phyloP scores from a whole-genome alignment of 2,797 vertebrate genomes.

The Psittacula echo region DNA sequence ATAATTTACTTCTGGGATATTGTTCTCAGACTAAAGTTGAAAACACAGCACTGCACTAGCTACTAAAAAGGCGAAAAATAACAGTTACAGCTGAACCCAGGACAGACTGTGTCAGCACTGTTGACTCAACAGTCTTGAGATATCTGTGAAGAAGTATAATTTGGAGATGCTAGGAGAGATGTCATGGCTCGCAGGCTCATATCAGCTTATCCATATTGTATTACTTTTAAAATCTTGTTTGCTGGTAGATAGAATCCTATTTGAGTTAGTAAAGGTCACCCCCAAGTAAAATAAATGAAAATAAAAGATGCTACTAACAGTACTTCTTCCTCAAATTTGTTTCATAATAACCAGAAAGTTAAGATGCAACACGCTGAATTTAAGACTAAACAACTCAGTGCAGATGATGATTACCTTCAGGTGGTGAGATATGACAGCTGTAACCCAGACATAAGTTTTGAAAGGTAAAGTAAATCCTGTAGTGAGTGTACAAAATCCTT shows the following conservation, averaged over 20 bases:
- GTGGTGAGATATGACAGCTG: background rate
- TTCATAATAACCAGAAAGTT: background rate
- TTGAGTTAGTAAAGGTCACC: background rate
- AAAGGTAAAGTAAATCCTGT: background rate
- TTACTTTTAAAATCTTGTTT: background rate
- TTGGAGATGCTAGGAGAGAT: background rate
- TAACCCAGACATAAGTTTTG: background rate
- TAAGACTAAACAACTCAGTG: background rate
- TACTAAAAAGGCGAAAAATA: background rate
- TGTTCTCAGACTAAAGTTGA: background rate
- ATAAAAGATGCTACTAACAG: background rate
- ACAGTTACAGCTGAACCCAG: background rate
- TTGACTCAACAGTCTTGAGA: background rate
- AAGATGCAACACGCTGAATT: background rate
- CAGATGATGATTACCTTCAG: background rate
- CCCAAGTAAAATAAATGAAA: background rate
- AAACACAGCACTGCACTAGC: background rate
- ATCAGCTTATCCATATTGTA: background rate
- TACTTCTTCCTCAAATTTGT: background rate
- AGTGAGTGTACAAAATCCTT: background rate
- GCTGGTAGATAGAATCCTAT: background rate
- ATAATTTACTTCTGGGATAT: background rate
- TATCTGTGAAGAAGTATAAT: background rate
- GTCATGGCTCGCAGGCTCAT: background rate
- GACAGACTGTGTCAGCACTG: background rate